Evolutionary conservation across 2,113 vertebrate species (phyloP), one percentile per base, ranked within the genome.

Genomic region (Aphyosemion australe): DNA sequence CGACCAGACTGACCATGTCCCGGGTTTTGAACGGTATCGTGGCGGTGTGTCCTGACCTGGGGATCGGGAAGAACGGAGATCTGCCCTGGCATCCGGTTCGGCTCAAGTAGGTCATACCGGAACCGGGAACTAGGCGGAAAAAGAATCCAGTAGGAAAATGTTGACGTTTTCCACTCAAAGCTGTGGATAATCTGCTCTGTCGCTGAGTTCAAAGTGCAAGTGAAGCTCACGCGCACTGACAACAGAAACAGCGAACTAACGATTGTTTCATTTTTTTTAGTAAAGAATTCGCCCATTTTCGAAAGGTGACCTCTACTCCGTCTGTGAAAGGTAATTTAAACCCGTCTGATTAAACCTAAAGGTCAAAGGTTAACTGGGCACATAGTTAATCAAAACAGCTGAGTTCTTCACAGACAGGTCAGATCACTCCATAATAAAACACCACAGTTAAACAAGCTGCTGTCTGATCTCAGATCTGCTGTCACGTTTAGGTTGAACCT

Each of bases 201-300:
- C n/a, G n/a, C n/a, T n/a, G n/a, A n/a, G n/a, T n/a, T n/a, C n/a
- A n/a, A n/a, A n/a, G n/a, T n/a, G n/a, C n/a, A n/a, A n/a, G n/a
- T 26, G 26, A 37, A 37, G 34, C 9, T 37, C 34, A 37, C 34
- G n/a, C n/a, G n/a, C n/a, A n/a, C 5, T 26, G 1, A 4, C 5
- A 26, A 37, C 34, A 10, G 34, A 10, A 7, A 8, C 4, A 37
- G 34, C n/a, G 13, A 8, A 19, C 0, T 48, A 4, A 48, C 45
- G 19, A 49, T 26, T 0, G 18, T 19, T 11, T 43, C 4, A 26
- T 64, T 76, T 12, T 74, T 85, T 90, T 58, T 8, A 99, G 97
- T 87, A 96, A 97, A 2, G 97, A 98, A 69, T 96, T 93, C 78
- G 94, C 87, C 53, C 93, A 97, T 84, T 99, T 99, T 85, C 94